Conservation (phyloP, 2,797 vertebrate species). For the Graptemys geographica region DNA sequence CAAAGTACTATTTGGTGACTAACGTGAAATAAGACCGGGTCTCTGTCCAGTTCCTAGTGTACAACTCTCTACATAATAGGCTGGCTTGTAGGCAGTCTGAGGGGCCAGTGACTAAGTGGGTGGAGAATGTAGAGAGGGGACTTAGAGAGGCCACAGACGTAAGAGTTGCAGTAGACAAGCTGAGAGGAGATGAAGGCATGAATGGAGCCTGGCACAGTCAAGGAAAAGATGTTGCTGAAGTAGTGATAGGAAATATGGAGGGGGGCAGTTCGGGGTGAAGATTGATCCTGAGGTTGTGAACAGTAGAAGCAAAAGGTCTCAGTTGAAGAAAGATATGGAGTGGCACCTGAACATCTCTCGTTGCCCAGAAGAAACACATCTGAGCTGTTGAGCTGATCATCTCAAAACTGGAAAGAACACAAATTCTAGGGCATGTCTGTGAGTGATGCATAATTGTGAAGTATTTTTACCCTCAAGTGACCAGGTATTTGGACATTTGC, state of each 20-base stretch:
- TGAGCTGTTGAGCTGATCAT: fast-evolving
- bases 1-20: fast-evolving
- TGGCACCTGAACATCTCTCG: fast-evolving
- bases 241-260: neutral
- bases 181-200: fast-evolving
- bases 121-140: fast-evolving
- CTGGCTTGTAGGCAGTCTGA: neutral
- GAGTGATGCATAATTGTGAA: neutral
- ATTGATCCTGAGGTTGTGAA: neutral
- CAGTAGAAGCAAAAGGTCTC: fast-evolving
- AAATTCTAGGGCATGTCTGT: neutral
- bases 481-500: neutral
- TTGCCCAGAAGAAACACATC: neutral
- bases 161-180: neutral
- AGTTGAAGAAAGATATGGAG: fast-evolving
- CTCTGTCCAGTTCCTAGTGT: fast-evolving
- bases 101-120: neutral
- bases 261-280: fast-evolving
- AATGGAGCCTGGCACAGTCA: neutral
- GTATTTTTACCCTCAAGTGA: neutral
- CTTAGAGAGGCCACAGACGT: fast-evolving
- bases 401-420: neutral
- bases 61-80: fast-evolving
- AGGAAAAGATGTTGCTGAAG: neutral
- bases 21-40: fast-evolving